Evolutionary conservation across 2,888 invertebrate genomes (phyloP).

Genomic region (Deilephila porcellus): DNA sequence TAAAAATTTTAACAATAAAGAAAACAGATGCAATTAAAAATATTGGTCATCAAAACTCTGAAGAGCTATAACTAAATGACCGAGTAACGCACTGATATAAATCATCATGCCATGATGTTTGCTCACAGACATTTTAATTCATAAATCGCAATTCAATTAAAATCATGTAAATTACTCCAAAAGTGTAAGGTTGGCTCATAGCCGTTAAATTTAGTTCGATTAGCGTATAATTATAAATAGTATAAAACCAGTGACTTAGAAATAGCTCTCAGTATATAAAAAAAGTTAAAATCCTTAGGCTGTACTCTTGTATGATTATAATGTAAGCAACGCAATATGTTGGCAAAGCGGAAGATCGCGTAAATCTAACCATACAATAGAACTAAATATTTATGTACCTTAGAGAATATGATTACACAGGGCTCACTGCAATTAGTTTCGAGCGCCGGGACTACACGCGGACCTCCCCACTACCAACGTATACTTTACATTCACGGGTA

Average conservation of each 20-base stretch:
- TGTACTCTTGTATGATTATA: slow-evolving; percentile 83
- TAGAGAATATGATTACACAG: slow-evolving; percentile 82
- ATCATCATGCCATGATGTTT: slow-evolving; percentile 82
- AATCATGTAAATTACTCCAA: slow-evolving; percentile 83
- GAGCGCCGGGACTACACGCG: slow-evolving; percentile 57
- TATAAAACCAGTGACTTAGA: slow-evolving; percentile 83
- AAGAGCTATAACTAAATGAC: slow-evolving; percentile 84
- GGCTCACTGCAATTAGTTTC: slow-evolving; percentile 73
- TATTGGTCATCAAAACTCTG: slow-evolving; percentile 83
- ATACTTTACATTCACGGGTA: slow-evolving; percentile 72
- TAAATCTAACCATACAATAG: slow-evolving; percentile 83
- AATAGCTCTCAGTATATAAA: slow-evolving; percentile 84
- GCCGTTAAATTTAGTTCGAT: slow-evolving; percentile 71
- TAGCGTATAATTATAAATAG: slow-evolving; percentile 72
- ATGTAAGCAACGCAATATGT: slow-evolving; percentile 83
- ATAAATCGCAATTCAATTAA: slow-evolving; percentile 77
- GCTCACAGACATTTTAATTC: slow-evolving; percentile 68
- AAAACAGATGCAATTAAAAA: slow-evolving; percentile 76
- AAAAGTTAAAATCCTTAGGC: slow-evolving; percentile 85
- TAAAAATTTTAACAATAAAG: slow-evolving; percentile 84
- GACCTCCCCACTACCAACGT: slow-evolving; percentile 55
- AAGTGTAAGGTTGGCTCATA: slow-evolving; percentile 75
- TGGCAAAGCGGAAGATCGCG: slow-evolving; percentile 83
- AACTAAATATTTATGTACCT: slow-evolving; percentile 84
- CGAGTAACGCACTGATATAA: slow-evolving; percentile 53